phyloP scores from a whole-genome alignment of 2,888 invertebrate species.

The Netelia melanura region DNA sequence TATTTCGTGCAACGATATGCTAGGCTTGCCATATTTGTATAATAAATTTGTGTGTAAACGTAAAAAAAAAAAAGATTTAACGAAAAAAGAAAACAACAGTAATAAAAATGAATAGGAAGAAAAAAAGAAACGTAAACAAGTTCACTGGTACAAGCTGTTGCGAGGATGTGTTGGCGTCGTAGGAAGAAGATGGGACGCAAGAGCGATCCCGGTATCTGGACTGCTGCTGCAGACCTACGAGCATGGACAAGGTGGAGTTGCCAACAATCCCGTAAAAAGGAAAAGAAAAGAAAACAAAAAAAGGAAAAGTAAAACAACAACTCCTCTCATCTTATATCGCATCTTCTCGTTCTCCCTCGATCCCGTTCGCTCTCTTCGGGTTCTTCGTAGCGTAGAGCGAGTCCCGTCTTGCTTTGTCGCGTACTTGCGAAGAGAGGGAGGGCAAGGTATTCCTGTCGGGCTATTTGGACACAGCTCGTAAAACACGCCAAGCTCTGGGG shows the following conservation, averaged over 20 bases:
- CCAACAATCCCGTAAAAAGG: slow-evolving; percentile 23
- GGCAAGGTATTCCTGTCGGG: slow-evolving; percentile 29
- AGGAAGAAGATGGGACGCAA: slow-evolving; percentile 21
- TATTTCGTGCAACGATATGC: too few relatives aligned
- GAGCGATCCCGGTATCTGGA: slow-evolving; percentile 2
- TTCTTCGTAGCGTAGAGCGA: slow-evolving; percentile 25
- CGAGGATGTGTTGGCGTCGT: neutral
- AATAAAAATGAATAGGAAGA: neutral
- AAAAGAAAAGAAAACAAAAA: too few relatives aligned
- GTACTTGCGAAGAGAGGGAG: slow-evolving; percentile 22
- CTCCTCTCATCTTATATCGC: slow-evolving; percentile 33
- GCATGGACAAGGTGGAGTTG: slow-evolving; percentile 32
- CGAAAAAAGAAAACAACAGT: neutral
- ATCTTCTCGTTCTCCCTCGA: slow-evolving; percentile 27
- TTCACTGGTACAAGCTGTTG: neutral
- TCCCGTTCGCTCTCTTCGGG: slow-evolving; percentile 48
- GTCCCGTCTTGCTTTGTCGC: slow-evolving; percentile 41
- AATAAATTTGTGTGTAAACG: neutral
- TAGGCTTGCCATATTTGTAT: too few relatives aligned
- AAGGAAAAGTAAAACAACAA: neutral
- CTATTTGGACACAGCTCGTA: slow-evolving; percentile 72
- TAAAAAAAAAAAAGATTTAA: neutral
- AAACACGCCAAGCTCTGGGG: slow-evolving; percentile 67
- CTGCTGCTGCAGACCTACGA: slow-evolving; percentile 13
- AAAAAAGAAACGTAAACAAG: neutral